Evolutionary conservation across 1,140 invertebrate species (phyloP).

Genomic region (Agrypnia vestita): DNA sequence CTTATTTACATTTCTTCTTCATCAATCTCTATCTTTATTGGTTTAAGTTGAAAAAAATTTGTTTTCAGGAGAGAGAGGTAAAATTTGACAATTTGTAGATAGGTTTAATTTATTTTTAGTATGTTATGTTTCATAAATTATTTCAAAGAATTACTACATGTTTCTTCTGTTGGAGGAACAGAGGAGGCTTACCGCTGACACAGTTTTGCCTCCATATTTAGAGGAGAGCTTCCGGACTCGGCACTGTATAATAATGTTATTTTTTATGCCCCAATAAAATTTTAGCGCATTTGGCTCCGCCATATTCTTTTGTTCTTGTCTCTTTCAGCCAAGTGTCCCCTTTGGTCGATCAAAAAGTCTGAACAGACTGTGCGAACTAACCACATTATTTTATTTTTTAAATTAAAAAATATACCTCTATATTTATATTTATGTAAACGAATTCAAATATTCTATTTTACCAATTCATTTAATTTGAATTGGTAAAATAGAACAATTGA

Average conservation of each 20-base stretch:
- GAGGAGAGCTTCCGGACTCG: conserved; percentile 20
- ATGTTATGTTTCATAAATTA: not conserved
- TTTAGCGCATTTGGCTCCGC: conserved; percentile 34
- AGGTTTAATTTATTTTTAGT: no score
- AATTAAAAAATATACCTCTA: no score
- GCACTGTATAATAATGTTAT: conserved; percentile 35
- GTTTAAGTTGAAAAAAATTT: no score
- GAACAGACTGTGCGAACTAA: not conserved
- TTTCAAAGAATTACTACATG: not conserved
- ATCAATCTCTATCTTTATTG: no score
- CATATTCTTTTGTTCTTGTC: conserved; percentile 26
- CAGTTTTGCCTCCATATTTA: conserved; percentile 27
- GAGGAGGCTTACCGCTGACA: not conserved
- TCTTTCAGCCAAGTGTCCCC: not conserved
- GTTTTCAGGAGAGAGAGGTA: no score
- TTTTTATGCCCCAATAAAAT: conserved; percentile 35
- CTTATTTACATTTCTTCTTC: no score
- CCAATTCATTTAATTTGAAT: no score
- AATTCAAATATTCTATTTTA: no score
- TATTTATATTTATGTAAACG: no score
- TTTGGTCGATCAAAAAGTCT: not conserved
- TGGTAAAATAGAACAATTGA: no score
- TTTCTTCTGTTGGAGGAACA: not conserved
- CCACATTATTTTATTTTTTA: no score
- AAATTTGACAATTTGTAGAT: no score